phyloP scores from a whole-genome alignment of 2,113 vertebrate species.

The Chloropsis hardwickii region DNA sequence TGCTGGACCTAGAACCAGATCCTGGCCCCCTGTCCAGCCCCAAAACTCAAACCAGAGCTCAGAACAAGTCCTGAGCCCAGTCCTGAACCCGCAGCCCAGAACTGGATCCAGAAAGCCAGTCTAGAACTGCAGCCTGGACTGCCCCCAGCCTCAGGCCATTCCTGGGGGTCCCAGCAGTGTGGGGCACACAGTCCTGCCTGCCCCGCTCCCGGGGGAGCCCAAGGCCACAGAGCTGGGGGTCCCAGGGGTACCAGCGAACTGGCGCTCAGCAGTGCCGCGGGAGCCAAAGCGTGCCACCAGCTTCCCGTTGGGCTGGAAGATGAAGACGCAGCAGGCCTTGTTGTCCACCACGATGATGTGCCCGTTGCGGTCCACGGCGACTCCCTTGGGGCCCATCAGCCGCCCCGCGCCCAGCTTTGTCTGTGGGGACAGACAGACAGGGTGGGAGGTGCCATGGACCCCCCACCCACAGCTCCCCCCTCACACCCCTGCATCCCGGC shows the following conservation, averaged over 20 bases:
- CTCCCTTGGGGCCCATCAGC: conserved; percentile 94
- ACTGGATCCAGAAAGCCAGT: neutral
- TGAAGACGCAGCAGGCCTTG: conserved; percentile 97
- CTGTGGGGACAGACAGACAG: conserved; percentile 47
- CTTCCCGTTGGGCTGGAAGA: conserved; percentile 95
- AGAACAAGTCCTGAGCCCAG: neutral
- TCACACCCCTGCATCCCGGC: neutral
- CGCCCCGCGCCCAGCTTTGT: conserved; percentile 92
- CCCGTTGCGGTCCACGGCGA: conserved; percentile 91
- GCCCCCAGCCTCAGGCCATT: neutral
- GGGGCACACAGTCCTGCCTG: neutral
- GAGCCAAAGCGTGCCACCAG: conserved; percentile 92
- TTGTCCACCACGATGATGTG: conserved; percentile 97
- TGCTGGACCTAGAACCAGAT: neutral
- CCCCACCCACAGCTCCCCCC: neutral
- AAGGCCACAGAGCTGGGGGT: neutral
- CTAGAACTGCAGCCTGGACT: neutral
- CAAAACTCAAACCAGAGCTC: neutral
- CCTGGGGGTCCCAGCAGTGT: neutral
- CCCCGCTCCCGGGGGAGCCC: neutral
- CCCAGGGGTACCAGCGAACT: conserved; percentile 83
- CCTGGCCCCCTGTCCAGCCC: neutral
- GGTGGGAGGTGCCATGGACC: neutral
- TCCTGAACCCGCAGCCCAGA: neutral
- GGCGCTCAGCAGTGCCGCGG: conserved; percentile 87